These are phyloP conservation scores for Hyaena hyaena DNA, from an alignment of 2,113 vertebrate species.

Conservation along the genomic window DNA sequence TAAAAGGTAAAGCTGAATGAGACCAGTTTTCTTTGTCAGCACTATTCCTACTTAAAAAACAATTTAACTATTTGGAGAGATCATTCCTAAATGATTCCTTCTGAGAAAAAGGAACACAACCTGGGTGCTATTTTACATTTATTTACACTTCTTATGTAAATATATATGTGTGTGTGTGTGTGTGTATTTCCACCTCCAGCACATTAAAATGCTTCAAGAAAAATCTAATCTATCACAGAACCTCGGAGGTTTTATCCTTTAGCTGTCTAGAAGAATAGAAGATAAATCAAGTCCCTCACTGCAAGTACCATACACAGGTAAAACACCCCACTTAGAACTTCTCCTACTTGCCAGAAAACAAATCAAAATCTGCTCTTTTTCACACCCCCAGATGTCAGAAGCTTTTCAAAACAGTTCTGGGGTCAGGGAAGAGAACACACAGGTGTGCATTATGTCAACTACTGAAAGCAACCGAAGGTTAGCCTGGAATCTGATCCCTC, in stretches of 20 bases:
- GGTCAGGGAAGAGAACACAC: constrained; percentile 85
- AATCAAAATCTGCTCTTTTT: constrained; percentile 77
- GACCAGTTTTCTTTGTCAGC: neutral
- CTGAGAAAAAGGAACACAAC: neutral
- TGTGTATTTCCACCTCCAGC: neutral
- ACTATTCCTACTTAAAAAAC: neutral
- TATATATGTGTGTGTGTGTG: too few species aligned
- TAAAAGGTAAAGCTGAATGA: neutral
- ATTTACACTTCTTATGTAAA: neutral
- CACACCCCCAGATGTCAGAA: constrained; percentile 82
- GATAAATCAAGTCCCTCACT: neutral
- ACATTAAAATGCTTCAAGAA: neutral
- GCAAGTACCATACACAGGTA: neutral
- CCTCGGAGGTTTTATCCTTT: neutral
- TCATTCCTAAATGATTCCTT: neutral
- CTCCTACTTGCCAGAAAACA: constrained; percentile 64
- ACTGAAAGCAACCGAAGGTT: constrained; percentile 80
- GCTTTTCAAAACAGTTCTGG: constrained; percentile 81
- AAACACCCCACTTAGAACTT: constrained; percentile 12
- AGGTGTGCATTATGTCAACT: constrained; percentile 84
- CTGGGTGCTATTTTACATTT: neutral
- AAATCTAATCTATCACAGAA: neutral
- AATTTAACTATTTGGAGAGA: neutral
- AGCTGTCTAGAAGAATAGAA: neutral
- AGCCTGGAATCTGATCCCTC: constrained; percentile 81